Conservation (phyloP, 2,888 invertebrate species). For the Tanytarsus gracilentus region DNA sequence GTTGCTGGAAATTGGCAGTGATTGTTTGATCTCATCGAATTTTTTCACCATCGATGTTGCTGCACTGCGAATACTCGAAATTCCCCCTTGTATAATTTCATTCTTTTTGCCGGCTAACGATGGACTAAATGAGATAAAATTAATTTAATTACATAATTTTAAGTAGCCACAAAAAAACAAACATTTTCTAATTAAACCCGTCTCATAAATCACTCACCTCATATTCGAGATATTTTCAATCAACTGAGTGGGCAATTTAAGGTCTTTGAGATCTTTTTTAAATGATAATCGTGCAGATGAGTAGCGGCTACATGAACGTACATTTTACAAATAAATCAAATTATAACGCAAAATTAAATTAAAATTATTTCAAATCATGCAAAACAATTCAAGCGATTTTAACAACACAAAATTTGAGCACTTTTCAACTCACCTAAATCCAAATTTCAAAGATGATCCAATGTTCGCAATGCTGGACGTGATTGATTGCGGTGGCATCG, state of each 20-base stretch:
- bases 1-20: conserved; percentile 73
- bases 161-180: background rate
- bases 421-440: conserved; percentile 59
- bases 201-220: conserved; percentile 51
- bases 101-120: conserved; percentile 79
- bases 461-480: conserved; percentile 70
- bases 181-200: background rate
- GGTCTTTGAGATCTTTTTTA: conserved; percentile 73
- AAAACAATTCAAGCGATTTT: background rate
- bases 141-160: background rate
- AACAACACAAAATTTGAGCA: background rate
- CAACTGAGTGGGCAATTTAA: conserved; percentile 67
- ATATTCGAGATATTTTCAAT: conserved; percentile 66
- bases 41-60: conserved; percentile 80
- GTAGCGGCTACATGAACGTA: conserved; percentile 57
- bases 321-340: background rate
- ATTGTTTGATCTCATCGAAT: conserved; percentile 84
- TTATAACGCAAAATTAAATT: background rate
- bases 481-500: conserved; percentile 62
- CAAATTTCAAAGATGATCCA: conserved; percentile 73
- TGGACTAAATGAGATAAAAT: conserved; percentile 50
- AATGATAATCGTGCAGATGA: conserved; percentile 74
- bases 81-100: conserved; percentile 74
- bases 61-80: conserved; percentile 77
- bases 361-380: background rate